Evolutionary conservation across 2,797 vertebrate species (phyloP).

Genomic region (Morelia viridis): DNA sequence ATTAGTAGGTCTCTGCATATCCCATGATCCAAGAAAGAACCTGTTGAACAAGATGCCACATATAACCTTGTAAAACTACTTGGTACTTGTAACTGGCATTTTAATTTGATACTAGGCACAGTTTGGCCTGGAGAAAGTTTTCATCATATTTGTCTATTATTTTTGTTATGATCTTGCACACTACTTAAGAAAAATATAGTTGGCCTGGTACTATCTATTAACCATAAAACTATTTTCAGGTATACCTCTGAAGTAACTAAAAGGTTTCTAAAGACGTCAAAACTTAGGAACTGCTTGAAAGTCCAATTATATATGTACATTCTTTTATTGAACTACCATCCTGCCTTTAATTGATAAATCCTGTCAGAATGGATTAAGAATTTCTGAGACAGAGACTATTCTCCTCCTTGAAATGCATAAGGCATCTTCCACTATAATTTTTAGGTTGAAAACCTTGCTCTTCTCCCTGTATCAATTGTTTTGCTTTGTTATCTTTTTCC

Average conservation of each 20-base stretch:
- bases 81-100: background rate
- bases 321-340: background rate
- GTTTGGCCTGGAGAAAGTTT: background rate
- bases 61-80: background rate
- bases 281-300: background rate
- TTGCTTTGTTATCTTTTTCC: background rate
- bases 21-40: background rate
- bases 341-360: background rate
- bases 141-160: background rate
- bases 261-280: background rate
- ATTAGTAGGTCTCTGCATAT: background rate
- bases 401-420: background rate
- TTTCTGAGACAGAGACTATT: background rate
- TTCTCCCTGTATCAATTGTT: background rate
- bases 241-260: background rate
- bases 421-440: background rate
- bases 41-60: background rate
- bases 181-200: background rate
- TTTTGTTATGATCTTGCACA: background rate
- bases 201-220: background rate
- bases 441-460: background rate
- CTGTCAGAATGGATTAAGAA: background rate
- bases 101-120: background rate
- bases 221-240: background rate
- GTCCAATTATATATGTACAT: background rate